Evolutionary conservation across 1,140 invertebrate genomes (phyloP).

Genomic region (Camponotus floridanus): DNA sequence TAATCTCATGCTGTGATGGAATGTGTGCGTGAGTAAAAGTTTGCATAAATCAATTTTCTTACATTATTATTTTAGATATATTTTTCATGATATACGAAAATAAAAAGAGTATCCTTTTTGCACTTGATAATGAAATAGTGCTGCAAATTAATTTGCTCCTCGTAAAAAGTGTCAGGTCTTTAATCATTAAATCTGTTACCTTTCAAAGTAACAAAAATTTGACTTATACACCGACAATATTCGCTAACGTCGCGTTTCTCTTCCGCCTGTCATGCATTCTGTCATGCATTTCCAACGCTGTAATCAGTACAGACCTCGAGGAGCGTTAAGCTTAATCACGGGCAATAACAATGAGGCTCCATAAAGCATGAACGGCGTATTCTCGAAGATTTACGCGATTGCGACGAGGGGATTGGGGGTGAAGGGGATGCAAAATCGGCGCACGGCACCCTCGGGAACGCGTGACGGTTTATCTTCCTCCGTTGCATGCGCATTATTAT

Average conservation of each 20-base stretch:
- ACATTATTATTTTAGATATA: neutral
- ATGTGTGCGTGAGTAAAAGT: neutral
- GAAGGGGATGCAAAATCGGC: neutral
- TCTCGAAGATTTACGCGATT: slow-evolving; percentile 43
- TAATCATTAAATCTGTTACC: neutral
- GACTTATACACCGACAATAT: neutral
- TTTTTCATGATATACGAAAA: neutral
- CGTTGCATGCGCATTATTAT: slow-evolving; percentile 65
- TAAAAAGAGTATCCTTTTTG: neutral
- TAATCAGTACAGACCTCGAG: slow-evolving; percentile 54
- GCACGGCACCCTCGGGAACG: slow-evolving; percentile 46
- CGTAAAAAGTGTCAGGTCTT: no score
- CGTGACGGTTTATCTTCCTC: slow-evolving; percentile 51
- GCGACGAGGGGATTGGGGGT: neutral
- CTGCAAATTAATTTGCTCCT: neutral
- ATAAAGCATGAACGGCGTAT: slow-evolving; percentile 31
- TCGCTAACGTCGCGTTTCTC: neutral
- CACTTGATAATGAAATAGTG: neutral
- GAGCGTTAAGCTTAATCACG: slow-evolving; percentile 53
- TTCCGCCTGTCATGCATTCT: neutral
- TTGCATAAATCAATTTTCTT: neutral
- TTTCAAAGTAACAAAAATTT: neutral
- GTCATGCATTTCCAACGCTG: slow-evolving; percentile 1
- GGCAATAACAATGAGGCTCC: slow-evolving; percentile 19
- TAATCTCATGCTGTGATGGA: slow-evolving; percentile 3